These are phyloP conservation scores for Trochalopteron elliotii DNA, from an alignment of 2,113 vertebrate genomes.

Conservation along the genomic window DNA sequence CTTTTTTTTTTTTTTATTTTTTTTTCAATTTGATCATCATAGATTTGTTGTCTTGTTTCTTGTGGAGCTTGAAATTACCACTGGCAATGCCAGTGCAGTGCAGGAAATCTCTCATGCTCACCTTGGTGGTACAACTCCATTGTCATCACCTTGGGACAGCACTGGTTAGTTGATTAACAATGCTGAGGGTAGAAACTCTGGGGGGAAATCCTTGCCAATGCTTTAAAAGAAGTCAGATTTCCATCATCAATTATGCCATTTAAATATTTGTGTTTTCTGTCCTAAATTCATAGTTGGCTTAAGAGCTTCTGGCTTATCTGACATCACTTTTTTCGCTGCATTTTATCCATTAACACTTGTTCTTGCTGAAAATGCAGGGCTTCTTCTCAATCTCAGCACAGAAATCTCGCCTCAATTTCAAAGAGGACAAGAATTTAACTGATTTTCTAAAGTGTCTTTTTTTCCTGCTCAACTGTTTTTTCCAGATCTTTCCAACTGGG, in stretches of 20 bases:
- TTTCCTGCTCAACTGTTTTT: not conserved
- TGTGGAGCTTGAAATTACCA: not conserved
- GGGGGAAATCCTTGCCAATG: not conserved
- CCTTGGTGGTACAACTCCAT: not conserved
- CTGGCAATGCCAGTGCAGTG: not conserved
- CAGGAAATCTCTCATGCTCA: not conserved
- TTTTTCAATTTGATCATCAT: not conserved
- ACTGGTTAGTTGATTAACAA: not conserved
- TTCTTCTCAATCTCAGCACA: not conserved
- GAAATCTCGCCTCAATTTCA: not conserved
- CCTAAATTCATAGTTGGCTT: not conserved
- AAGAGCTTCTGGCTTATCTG: not conserved
- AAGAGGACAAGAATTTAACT: not conserved
- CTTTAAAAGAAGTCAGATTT: not conserved
- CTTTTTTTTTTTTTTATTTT: not conserved
- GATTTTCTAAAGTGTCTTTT: not conserved
- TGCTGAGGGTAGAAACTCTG: not conserved
- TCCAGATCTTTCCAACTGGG: not conserved
- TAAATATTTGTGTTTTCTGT: not conserved
- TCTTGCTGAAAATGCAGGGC: not conserved
- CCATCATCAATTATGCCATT: not conserved
- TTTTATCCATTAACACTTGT: not conserved
- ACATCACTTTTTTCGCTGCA: not conserved
- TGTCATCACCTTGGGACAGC: not conserved
- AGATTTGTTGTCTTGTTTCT: slow-evolving; percentile 18